phyloP scores from a whole-genome alignment of 2,888 invertebrate genomes.

The Seladonia tumulorum region DNA sequence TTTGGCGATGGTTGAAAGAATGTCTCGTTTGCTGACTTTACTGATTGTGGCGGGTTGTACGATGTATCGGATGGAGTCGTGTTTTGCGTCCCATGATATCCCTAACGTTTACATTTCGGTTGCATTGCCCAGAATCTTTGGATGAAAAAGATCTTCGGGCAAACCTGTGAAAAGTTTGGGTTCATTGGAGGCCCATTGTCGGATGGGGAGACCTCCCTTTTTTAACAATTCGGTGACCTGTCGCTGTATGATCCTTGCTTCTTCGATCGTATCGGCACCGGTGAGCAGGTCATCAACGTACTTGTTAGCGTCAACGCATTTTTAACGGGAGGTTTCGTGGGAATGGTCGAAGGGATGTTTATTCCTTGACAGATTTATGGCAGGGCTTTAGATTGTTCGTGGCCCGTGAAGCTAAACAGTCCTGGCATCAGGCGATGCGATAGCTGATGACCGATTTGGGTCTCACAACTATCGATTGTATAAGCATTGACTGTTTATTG shows the following conservation, averaged over 20 bases:
- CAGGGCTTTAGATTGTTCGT: no score
- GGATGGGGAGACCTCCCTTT: conserved; percentile 2
- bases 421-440: no score
- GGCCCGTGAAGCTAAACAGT: no score
- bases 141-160: neutral
- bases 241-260: neutral
- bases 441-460: no score
- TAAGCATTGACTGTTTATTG: no score
- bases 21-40: neutral
- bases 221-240: neutral
- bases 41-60: neutral
- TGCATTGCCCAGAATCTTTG: neutral
- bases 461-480: no score
- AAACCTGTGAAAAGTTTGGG: neutral
- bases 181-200: conserved; percentile 10
- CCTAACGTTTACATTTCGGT: conserved; percentile 7
- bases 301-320: no score
- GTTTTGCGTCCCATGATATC: conserved; percentile 1
- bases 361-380: no score
- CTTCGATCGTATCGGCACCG: conserved; percentile 23
- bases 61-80: neutral
- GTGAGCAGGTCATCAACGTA: conserved; percentile 52
- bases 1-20: conserved; percentile 17
- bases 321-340: no score
- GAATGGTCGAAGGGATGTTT: no score